These are phyloP conservation scores for Percopsis omiscomaycus DNA, from an alignment of 2,797 vertebrate species.

Conservation along the genomic window DNA sequence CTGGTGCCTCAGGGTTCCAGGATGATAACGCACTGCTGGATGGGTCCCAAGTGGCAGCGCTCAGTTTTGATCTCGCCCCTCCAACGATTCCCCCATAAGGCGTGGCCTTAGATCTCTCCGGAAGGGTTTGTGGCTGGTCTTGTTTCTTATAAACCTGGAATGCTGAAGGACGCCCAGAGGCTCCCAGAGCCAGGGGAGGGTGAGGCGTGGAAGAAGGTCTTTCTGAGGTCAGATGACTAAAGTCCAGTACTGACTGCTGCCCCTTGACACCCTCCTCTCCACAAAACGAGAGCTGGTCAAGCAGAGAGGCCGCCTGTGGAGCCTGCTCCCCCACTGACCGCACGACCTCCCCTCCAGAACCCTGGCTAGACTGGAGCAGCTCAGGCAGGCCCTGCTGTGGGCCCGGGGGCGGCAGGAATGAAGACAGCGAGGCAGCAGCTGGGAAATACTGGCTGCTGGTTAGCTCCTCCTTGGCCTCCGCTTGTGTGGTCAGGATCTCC, in stretches of 20 bases:
- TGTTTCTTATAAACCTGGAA: slow-evolving; percentile 77
- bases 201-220: slow-evolving; percentile 31
- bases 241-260: slow-evolving; percentile 55
- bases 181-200: slow-evolving; percentile 55
- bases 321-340: slow-evolving; percentile 7
- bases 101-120: slow-evolving; percentile 9
- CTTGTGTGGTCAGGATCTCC: slow-evolving; percentile 61
- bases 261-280: slow-evolving; percentile 18
- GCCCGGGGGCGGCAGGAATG: slow-evolving; percentile 38
- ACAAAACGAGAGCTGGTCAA: slow-evolving; percentile 53
- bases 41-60: slow-evolving; percentile 15
- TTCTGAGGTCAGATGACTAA: slow-evolving; percentile 62
- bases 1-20: slow-evolving; percentile 84
- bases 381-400: slow-evolving; percentile 56
- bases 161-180: slow-evolving; percentile 67
- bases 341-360: slow-evolving; percentile 12
- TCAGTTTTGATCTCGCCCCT: slow-evolving; percentile 54
- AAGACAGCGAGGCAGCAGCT: slow-evolving; percentile 15
- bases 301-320: slow-evolving; percentile 44
- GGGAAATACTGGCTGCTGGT: slow-evolving; percentile 21
- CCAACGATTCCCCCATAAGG: slow-evolving; percentile 11
- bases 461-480: slow-evolving; percentile 16
- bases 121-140: slow-evolving; percentile 11
- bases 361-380: slow-evolving; percentile 65
- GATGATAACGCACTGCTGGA: slow-evolving; percentile 27